phyloP scores from a whole-genome alignment of 2,888 invertebrate species.

The Muscina levida region DNA sequence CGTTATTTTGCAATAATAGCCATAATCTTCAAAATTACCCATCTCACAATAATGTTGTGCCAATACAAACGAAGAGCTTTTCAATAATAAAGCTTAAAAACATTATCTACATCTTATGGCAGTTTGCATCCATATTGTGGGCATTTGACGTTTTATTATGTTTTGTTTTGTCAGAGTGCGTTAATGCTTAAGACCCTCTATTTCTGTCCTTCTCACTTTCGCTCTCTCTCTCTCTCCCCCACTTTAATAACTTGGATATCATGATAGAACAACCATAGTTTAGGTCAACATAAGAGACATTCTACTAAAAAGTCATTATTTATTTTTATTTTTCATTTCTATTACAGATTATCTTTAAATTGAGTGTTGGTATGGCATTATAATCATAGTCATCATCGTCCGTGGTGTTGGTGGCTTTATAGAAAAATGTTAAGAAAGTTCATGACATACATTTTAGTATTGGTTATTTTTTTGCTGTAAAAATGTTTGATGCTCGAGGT shows the following conservation, averaged over 20 bases:
- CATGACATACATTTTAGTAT: no score
- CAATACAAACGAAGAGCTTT: neutral
- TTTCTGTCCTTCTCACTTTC: neutral
- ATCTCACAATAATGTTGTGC: slow-evolving; percentile 8
- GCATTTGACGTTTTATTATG: neutral
- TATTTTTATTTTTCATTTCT: slow-evolving; percentile 31
- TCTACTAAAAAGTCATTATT: slow-evolving; percentile 17
- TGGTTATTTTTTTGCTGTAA: no score
- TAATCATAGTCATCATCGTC: slow-evolving; percentile 23
- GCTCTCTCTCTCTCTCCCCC: no score
- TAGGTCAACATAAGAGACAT: slow-evolving; percentile 12
- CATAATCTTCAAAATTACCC: slow-evolving; percentile 1
- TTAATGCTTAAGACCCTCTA: neutral
- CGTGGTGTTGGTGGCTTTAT: no score
- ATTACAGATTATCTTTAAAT: slow-evolving; percentile 33
- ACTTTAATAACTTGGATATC: no score
- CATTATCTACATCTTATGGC: neutral
- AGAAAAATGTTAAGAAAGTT: no score
- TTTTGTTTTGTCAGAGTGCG: neutral
- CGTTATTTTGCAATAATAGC: slow-evolving; percentile 32
- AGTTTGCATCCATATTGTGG: slow-evolving; percentile 28
- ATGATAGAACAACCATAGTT: no score
- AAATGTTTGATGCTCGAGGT: no score
- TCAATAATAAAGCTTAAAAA: neutral
- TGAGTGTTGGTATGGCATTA: slow-evolving; percentile 15